phyloP scores from a whole-genome alignment of 2,888 invertebrate species.

The Sesia bembeciformis region DNA sequence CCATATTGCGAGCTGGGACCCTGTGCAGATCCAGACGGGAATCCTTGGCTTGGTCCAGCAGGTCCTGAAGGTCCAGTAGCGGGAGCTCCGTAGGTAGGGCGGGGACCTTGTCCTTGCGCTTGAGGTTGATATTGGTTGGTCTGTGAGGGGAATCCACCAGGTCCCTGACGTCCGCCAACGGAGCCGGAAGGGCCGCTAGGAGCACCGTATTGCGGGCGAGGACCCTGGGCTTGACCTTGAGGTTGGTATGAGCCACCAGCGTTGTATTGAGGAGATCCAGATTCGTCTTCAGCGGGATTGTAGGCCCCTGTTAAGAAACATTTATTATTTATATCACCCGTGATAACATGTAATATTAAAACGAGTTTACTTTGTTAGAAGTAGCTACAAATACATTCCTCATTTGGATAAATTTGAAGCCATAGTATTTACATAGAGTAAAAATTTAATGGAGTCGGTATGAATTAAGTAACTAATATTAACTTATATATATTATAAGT shows the following conservation, averaged over 20 bases:
- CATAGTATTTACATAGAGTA: too few relatives aligned
- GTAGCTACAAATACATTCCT: too few relatives aligned
- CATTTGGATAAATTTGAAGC: too few relatives aligned
- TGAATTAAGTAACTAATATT: too few relatives aligned
- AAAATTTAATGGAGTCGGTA: too few relatives aligned
- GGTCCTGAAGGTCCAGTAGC: constrained; percentile 15
- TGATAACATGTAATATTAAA: too few relatives aligned
- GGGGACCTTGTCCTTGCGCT: constrained; percentile 12
- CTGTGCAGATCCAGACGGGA: neutral
- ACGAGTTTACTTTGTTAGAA: too few relatives aligned
- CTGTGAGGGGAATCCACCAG: neutral
- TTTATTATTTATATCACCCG: too few relatives aligned
- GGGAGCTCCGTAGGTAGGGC: constrained; percentile 3
- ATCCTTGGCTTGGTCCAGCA: constrained; percentile 1
- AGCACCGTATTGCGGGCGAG: neutral
- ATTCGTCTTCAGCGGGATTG: constrained; percentile 47
- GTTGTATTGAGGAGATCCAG: constrained; percentile 22
- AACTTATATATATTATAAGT: neutral
- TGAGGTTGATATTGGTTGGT: neutral
- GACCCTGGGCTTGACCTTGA: constrained; percentile 11
- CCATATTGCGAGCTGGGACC: neutral
- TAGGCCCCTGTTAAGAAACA: constrained; percentile 48
- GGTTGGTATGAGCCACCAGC: constrained; percentile 7
- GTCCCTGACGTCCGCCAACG: neutral
- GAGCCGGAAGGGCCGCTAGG: neutral